Evolutionary conservation across 2,797 vertebrate genomes (phyloP).

Genomic region (Clarias laeviceps): DNA sequence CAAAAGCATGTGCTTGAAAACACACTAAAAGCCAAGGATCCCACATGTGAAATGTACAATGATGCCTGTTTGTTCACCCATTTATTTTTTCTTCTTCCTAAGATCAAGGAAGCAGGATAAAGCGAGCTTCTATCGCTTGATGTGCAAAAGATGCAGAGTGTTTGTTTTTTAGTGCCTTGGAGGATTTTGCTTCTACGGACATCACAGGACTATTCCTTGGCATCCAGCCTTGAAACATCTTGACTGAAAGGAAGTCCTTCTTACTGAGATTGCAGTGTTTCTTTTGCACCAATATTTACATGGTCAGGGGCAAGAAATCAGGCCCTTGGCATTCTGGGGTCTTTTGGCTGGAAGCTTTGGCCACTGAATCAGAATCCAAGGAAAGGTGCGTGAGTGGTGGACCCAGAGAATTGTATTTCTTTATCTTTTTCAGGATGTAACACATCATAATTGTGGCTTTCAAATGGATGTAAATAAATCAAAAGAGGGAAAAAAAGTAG

Average conservation of each 20-base stretch:
- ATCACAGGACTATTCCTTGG: slow-evolving; percentile 29
- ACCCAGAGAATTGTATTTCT: slow-evolving; percentile 56
- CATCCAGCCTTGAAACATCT: slow-evolving; percentile 16
- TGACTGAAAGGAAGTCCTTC: slow-evolving; percentile 15
- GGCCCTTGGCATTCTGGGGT: slow-evolving; percentile 62
- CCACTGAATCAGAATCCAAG: slow-evolving; percentile 54
- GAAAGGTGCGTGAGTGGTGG: slow-evolving; percentile 42
- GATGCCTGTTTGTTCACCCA: slow-evolving; percentile 36
- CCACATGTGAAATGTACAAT: slow-evolving; percentile 43
- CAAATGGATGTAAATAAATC: slow-evolving; percentile 73
- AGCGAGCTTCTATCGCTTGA: slow-evolving; percentile 44
- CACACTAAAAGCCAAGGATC: slow-evolving; percentile 46
- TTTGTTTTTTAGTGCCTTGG: slow-evolving; percentile 54
- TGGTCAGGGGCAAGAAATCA: slow-evolving; percentile 58
- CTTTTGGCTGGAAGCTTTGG: slow-evolving; percentile 59
- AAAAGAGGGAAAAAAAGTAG: slow-evolving; percentile 38
- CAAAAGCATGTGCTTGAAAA: slow-evolving; percentile 45
- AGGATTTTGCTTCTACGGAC: slow-evolving; percentile 51
- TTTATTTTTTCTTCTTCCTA: slow-evolving; percentile 16
- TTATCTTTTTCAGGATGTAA: slow-evolving; percentile 63
- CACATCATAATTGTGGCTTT: slow-evolving; percentile 59
- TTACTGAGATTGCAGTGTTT: slow-evolving; percentile 48
- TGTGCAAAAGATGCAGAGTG: slow-evolving; percentile 37
- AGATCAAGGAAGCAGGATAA: slow-evolving; percentile 41
- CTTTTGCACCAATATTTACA: slow-evolving; percentile 57